phyloP scores from a whole-genome alignment of 2,113 vertebrate species.

The Eulemur rufifrons region DNA sequence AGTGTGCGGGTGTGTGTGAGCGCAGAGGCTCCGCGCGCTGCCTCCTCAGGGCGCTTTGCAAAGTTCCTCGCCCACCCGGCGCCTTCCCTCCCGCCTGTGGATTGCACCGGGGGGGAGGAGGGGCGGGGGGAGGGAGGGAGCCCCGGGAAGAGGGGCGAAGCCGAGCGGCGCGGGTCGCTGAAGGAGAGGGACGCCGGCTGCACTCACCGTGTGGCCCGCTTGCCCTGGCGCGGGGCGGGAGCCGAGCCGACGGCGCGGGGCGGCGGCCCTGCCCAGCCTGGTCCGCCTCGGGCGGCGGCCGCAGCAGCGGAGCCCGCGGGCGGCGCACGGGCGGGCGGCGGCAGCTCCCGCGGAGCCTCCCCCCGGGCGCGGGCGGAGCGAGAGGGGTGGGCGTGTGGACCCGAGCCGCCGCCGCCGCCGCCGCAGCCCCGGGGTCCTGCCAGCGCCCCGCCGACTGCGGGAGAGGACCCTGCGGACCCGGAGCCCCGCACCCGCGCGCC shows the following conservation, averaged over 20 bases:
- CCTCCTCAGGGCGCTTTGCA: conserved; percentile 55
- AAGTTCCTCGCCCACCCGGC: conserved; percentile 73
- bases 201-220: conserved; percentile 56
- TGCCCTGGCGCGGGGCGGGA: background rate
- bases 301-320: conserved; percentile 2
- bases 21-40: conserved; percentile 42
- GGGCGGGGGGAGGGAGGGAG: background rate
- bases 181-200: background rate
- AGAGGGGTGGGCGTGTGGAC: conserved; percentile 4
- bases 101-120: background rate
- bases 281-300: conserved; percentile 7
- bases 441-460: background rate
- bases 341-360: conserved; percentile 6
- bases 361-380: background rate
- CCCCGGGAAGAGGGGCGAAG: background rate
- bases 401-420: background rate
- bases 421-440: conserved; percentile 25
- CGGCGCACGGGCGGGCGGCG: background rate
- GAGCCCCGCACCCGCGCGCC: background rate
- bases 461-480: background rate
- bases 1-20: conserved; percentile 30
- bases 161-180: background rate
- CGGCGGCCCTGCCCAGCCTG: conserved; percentile 41
- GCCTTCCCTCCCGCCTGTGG: conserved; percentile 51
- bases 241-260: conserved; percentile 51